Percentiles rank a stretch among this genome's conserved stretches.
Conservation (phyloP, 2,888 invertebrate species). For the Phytoseiulus persimilis region DNA sequence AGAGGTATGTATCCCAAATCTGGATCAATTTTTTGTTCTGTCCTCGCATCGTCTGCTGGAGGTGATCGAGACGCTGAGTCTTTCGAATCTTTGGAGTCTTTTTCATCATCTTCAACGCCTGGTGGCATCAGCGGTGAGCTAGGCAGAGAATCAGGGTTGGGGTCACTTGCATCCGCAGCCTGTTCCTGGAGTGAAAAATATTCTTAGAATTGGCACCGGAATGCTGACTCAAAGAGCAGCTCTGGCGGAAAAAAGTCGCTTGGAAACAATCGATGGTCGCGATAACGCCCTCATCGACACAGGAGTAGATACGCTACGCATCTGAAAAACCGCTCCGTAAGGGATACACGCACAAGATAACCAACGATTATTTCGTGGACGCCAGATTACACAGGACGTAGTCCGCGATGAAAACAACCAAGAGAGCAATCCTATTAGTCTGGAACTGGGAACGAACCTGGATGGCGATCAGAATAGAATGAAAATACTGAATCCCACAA, state of each 20-base stretch:
- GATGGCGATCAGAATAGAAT: not conserved
- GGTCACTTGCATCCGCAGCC: not conserved
- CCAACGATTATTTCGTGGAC: not conserved
- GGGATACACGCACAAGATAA: not conserved
- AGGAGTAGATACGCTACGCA: not conserved
- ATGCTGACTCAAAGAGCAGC: not conserved
- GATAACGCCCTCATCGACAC: slow-evolving; percentile 13
- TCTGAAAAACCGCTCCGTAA: not conserved
- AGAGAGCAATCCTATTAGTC: not conserved
- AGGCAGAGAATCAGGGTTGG: not conserved
- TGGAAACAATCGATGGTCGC: not conserved
- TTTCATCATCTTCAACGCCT: not conserved
- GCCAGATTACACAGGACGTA: not conserved
- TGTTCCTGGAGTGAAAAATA: not conserved
- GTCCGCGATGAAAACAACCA: not conserved
- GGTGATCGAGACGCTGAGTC: not conserved
- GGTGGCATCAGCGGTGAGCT: not conserved
- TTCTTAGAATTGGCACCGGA: not conserved
- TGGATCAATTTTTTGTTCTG: slow-evolving; percentile 22
- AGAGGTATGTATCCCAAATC: slow-evolving; percentile 15
- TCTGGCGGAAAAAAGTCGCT: not conserved
- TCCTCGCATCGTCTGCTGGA: not conserved
- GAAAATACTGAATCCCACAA: not conserved
- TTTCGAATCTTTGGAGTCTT: slow-evolving; percentile 14
- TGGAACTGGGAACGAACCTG: not conserved